These are phyloP conservation scores for Parauchenoglanis punctatus DNA, from an alignment of 2,797 vertebrate species.

Conservation along the genomic window DNA sequence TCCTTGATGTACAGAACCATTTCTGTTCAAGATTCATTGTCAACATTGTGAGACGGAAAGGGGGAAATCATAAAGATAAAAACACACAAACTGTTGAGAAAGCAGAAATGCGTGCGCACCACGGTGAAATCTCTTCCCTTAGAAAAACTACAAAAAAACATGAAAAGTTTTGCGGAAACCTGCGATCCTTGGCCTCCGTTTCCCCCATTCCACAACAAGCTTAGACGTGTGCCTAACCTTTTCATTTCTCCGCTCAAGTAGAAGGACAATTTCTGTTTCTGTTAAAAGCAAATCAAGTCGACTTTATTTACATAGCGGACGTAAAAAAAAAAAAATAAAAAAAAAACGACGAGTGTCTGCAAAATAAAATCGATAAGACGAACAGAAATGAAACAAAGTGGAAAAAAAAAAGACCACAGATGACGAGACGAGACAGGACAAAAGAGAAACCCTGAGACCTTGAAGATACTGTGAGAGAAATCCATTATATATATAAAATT, in stretches of 20 bases:
- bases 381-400: neutral
- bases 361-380: neutral
- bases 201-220: neutral
- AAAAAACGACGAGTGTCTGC: neutral
- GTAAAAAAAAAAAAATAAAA: too few relatives aligned
- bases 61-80: neutral
- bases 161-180: neutral
- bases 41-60: neutral
- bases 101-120: neutral
- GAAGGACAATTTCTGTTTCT: neutral
- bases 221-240: neutral
- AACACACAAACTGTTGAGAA: neutral
- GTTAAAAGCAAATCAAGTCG: neutral
- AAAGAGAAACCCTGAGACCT: neutral
- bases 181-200: neutral
- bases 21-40: neutral
- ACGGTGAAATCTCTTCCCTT: neutral
- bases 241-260: neutral
- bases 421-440: neutral
- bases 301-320: neutral
- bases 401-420: neutral
- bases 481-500: neutral
- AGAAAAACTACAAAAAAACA: neutral
- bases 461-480: neutral
- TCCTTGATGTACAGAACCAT: neutral